Percentiles rank a stretch among this genome's conserved stretches.
Evolutionary conservation across 2,113 vertebrate species (phyloP).

Genomic region (Gorsachius goisagi): DNA sequence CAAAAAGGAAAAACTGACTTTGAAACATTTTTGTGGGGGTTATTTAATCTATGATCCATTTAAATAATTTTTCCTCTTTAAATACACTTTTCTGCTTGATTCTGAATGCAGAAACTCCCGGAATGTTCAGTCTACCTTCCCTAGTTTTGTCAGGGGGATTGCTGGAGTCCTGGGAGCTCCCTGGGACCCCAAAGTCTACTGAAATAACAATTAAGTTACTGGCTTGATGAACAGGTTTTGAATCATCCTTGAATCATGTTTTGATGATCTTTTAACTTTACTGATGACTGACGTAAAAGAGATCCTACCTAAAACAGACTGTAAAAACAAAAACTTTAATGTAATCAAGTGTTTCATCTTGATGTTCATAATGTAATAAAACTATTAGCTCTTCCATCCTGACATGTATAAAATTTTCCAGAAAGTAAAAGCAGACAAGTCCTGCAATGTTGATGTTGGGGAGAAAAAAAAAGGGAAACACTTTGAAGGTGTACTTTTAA

Average conservation of each 20-base stretch:
- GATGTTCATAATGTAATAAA: background rate
- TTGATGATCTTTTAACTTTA: background rate
- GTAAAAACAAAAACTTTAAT: background rate
- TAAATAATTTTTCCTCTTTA: background rate
- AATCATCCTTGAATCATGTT: background rate
- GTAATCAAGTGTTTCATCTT: background rate
- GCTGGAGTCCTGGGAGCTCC: background rate
- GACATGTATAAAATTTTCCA: background rate
- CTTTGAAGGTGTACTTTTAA: background rate
- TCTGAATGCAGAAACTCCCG: background rate
- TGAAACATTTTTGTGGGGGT: background rate
- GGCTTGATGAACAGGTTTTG: background rate
- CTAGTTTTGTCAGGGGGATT: background rate
- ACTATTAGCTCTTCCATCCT: background rate
- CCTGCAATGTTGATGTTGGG: background rate
- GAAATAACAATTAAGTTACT: background rate
- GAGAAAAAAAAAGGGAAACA: background rate
- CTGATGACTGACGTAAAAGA: background rate
- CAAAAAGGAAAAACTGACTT: background rate
- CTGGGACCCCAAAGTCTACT: background rate
- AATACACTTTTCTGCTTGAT: background rate
- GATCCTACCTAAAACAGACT: background rate
- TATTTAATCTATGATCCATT: background rate
- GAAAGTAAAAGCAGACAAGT: background rate
- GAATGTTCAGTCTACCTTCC: background rate